Base-by-base conservation (phyloP, 1,140 invertebrate genomes). In the Eupeodes corollae region DNA sequence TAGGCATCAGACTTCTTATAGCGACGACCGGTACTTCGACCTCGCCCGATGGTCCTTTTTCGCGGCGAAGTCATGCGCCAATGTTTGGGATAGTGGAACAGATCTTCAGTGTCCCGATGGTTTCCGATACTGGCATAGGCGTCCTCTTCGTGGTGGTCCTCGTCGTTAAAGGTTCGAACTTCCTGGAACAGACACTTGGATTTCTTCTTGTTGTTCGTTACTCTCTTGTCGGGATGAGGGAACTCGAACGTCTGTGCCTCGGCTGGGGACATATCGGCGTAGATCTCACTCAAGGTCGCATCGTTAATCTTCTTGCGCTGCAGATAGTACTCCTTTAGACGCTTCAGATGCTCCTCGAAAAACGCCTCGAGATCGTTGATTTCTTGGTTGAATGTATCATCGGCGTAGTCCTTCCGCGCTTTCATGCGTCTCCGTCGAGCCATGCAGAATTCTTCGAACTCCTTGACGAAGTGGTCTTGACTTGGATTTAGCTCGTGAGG, bases 361-460 rank as follows among this genome's bases (percentile, higher is more conserved):
- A 49, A 49, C 15, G 47, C 47, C 35, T 49, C 47, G 6, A 49
- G 42, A 42, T 49, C 42, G 32, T 42, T 44, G 5, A 49, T 49
- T 38, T 49, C 47, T 37, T 44, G 32, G 8, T 42, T 38, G 21
- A 49, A 44, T 12, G n/a, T 44, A n/a, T 48, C 39, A 39, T 39
- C 44, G 6, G 12, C 14, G 10, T 11, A 12, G 8, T 46, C 18
- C 14, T 39, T 39, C 13, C 18, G 13, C 19, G 37, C 34, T 26
- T 31, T 46, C 19, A 35, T 21, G 2, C 26, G 34, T 21, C 39
- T 18, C 3, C 39, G 26, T 8, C 46, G 46, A 12, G n/a, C 19
- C n/a, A n/a, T 14, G 32, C 46, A 47, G 33, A 47, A 47, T 21
- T 42, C 39, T 33, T 47, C 46, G 32, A 41, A 47, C 41, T 47